Base-by-base conservation (phyloP, 2,888 invertebrate genomes). In the Julus scanicus region DNA sequence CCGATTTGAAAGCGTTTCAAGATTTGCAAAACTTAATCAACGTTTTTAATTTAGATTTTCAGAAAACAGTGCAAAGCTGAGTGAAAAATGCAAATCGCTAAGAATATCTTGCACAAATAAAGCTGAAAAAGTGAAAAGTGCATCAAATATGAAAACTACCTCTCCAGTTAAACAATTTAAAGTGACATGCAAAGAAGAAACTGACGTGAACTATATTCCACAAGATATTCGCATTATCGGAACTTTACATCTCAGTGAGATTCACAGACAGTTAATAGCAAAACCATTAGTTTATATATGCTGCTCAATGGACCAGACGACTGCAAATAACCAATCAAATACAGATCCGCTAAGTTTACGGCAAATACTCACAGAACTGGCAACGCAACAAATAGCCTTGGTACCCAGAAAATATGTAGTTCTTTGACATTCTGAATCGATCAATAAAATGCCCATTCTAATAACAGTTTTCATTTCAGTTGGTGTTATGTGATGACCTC, bases 401-500 rank as follows among this genome's bases (percentile, higher is more conserved):
- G 87, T 87, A 87, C 17, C 17, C 2, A 86, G 2, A 11, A 9
- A 53, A 37, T 53, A 20, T 53, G n/a, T 29, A 48, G 17, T 37
- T 1, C 11, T 8, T 13, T 29, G 8, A 29, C 39, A 49, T 17
- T 85, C n/a, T 49, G 17, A 49, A 48, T 85, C 29, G 0, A 49
- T 85, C 29, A 49, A 17, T 44, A 20, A 63, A 63, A 57, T 86
- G 15, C 5, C 17, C 20, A 0, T 49, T 17, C 53, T 86, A 57
- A 86, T 86, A 13, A 86, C 49, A 4, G 49, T 57, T 40, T 83
- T 37, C 8, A 80, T 80, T 80, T n/a, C 71, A 87, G 87, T 17
- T 87, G 44, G 80, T 87, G 39, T 87, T 83, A 17, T 87, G 87
- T 17, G 87, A 87, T 87, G 71, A 40, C 15, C 20, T 83, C 39